Evolutionary conservation across 2,888 invertebrate species (phyloP).

Genomic region (Philopedon plagiatum): DNA sequence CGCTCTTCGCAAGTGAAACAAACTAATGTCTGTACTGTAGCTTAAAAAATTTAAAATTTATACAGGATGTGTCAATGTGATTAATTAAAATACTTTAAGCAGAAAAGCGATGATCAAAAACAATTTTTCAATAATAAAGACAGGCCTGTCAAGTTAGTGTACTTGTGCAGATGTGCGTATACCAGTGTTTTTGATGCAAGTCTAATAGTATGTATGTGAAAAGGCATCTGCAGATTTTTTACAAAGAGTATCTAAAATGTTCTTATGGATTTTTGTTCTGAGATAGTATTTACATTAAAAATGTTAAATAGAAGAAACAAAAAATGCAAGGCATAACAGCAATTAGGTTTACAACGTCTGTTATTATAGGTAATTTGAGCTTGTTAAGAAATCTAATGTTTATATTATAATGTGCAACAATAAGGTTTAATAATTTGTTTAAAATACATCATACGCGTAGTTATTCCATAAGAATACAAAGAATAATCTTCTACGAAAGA

Average conservation of each 20-base stretch:
- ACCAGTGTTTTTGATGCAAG: too few species aligned
- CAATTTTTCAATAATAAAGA: too few species aligned
- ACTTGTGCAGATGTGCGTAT: too few species aligned
- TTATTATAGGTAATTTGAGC: conserved; percentile 15
- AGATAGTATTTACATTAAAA: not conserved
- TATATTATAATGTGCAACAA: conserved; percentile 24
- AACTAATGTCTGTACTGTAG: too few species aligned
- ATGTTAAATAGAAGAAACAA: not conserved
- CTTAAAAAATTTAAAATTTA: too few species aligned
- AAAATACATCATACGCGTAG: conserved; percentile 16
- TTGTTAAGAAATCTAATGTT: conserved; percentile 19
- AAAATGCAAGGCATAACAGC: not conserved
- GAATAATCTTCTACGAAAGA: conserved; percentile 27
- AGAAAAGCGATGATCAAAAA: too few species aligned
- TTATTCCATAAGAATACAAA: conserved; percentile 27
- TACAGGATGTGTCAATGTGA: too few species aligned
- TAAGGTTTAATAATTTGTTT: conserved; percentile 26
- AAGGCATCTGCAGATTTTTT: too few species aligned
- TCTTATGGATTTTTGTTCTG: not conserved
- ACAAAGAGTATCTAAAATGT: not conserved
- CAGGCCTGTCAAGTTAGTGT: too few species aligned
- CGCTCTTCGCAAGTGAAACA: too few species aligned
- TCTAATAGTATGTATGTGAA: too few species aligned
- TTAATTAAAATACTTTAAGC: too few species aligned
- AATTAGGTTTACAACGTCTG: conserved; percentile 9